Evolutionary conservation across 2,888 invertebrate species (phyloP), one percentile per base, ranked within the genome.

Genomic region (Polydrusus pterygomalis): DNA sequence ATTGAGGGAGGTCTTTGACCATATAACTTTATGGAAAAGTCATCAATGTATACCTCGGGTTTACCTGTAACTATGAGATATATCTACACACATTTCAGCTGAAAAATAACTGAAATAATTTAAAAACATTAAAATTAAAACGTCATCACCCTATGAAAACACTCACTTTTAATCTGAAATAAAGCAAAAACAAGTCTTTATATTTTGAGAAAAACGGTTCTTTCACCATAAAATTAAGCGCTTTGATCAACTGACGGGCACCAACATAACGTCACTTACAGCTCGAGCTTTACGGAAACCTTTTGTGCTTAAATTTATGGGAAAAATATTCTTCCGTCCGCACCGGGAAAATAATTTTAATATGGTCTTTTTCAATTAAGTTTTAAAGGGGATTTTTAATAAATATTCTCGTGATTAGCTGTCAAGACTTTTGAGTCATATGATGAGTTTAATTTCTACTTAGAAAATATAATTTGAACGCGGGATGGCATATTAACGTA

Each of bases 311-410:
- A 78, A 78, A 80, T 79, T 80, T 79, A 77, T 77, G 72, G 79
- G 73, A 73, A 79, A 79, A 72, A 72, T 62, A 72, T 83, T 47
- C 47, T n/a, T 17, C 47, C 15, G 47, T 9, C 47, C 47, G 47
- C n/a, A n/a, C 17, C 83, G 82, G 81, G 80, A 83, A 47, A 84
- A 83, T 84, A 83, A 83, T 85, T 84, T 84, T 83, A 83, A 83
- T 83, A 81, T 80, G 79, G 81, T 79, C 82, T 82, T 84, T 69
- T 62, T 83, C 84, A 84, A 84, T 84, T 84, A 84, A 83, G 79
- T 72, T 74, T 75, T 64, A 67, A 70, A 72, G 72, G 45, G 58
- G 64, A 72, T 72, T 74, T 74, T 74, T 68, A 72, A 72, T 72
- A 72, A 72, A 72, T 65, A 65, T 43, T 65, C 65, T 58, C 25